Evolutionary conservation across 2,113 vertebrate genomes (phyloP).

Genomic region (Falco punctatus): DNA sequence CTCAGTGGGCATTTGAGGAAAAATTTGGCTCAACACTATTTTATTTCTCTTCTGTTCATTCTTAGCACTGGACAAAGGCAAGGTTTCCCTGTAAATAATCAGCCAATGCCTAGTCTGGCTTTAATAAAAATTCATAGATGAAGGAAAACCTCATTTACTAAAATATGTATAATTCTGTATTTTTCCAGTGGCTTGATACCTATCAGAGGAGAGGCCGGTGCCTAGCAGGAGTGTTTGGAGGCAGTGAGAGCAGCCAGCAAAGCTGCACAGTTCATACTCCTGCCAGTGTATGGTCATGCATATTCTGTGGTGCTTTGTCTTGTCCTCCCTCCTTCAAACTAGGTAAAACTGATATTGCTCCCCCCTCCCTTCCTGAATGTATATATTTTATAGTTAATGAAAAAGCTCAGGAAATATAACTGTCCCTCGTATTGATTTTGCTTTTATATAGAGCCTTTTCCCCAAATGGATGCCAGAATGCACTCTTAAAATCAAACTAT

Average conservation of each 20-base stretch:
- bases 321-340: not conserved
- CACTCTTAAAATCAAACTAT: constrained; percentile 58
- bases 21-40: not conserved
- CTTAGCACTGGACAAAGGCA: not conserved
- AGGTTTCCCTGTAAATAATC: not conserved
- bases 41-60: not conserved
- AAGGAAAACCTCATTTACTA: not conserved
- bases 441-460: constrained; percentile 49
- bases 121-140: not conserved
- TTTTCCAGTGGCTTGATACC: not conserved
- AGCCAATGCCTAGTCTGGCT: not conserved
- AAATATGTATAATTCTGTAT: not conserved
- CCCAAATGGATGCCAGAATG: constrained; percentile 36
- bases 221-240: not conserved
- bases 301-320: not conserved
- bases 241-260: not conserved
- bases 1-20: not conserved
- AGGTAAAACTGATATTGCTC: not conserved
- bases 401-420: constrained; percentile 49
- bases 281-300: not conserved
- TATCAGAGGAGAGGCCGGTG: not conserved
- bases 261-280: not conserved
- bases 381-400: constrained; percentile 41
- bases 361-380: not conserved
- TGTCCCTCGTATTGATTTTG: constrained; percentile 11